These are phyloP conservation scores for Heterochromis multidens DNA, from an alignment of 2,113 vertebrate species.

Conservation along the genomic window DNA sequence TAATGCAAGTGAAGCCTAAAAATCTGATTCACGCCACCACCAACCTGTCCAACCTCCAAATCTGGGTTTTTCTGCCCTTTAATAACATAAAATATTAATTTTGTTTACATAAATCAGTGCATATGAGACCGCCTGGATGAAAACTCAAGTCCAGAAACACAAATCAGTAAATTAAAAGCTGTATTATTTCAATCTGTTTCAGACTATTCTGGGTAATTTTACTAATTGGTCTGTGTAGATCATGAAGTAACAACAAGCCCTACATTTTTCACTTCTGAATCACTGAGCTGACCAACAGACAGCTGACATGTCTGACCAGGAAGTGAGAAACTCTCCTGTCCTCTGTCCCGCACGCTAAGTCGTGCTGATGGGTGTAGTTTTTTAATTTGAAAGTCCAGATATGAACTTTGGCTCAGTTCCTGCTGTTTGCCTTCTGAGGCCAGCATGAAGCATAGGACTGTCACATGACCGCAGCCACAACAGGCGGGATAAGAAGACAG, in stretches of 20 bases:
- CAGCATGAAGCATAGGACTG: neutral
- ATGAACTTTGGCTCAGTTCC: neutral
- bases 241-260: neutral
- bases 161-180: neutral
- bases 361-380: neutral
- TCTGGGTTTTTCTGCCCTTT: neutral
- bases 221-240: neutral
- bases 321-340: neutral
- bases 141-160: neutral
- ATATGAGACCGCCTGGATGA: neutral
- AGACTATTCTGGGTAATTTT: neutral
- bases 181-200: neutral
- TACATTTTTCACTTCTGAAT: neutral
- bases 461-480: slow-evolving; percentile 14
- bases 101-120: too few species aligned
- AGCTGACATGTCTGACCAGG: neutral
- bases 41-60: neutral
- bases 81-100: neutral
- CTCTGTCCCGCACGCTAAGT: too few species aligned
- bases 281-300: neutral
- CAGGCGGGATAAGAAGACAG: neutral
- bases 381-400: neutral
- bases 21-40: too few species aligned
- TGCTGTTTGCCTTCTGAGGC: neutral
- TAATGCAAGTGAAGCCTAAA: neutral